These are phyloP conservation scores for Papilio polyxenes DNA, from an alignment of 1,140 invertebrate species.

Conservation along the genomic window DNA sequence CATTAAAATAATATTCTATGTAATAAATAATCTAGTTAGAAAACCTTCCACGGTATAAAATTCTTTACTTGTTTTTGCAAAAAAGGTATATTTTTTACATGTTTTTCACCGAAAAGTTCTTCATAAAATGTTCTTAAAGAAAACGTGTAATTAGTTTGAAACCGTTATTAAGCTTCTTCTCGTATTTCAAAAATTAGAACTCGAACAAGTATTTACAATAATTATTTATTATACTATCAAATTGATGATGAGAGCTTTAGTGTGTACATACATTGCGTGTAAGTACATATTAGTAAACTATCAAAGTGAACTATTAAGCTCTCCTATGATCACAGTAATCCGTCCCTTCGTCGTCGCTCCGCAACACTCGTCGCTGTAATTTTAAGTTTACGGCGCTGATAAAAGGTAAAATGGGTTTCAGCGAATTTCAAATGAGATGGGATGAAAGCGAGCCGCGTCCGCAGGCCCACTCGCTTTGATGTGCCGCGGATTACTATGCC, in stretches of 20 bases:
- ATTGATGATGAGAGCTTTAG: not conserved
- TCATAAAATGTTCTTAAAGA: not conserved
- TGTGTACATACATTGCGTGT: not conserved
- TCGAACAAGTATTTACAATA: not conserved
- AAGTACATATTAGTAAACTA: not conserved
- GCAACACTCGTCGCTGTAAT: not conserved
- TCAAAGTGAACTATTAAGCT: not conserved
- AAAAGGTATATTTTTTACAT: not conserved
- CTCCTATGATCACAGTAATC: not conserved
- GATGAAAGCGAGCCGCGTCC: conserved; percentile 10
- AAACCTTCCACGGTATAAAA: not conserved
- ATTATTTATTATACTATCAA: not conserved
- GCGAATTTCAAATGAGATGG: conserved; percentile 12
- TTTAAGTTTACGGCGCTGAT: conserved; percentile 1
- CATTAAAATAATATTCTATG: not conserved
- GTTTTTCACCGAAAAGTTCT: not conserved
- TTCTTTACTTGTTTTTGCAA: not conserved
- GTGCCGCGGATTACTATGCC: conserved; percentile 12
- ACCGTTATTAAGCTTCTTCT: not conserved
- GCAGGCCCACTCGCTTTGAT: conserved; percentile 2
- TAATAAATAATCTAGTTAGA: not conserved
- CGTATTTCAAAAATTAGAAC: not conserved
- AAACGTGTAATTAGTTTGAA: not conserved
- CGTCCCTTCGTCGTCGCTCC: not conserved
- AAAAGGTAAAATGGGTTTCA: conserved; percentile 15